Base-by-base conservation (phyloP, 1,140 invertebrate species). In the Limonius californicus region DNA sequence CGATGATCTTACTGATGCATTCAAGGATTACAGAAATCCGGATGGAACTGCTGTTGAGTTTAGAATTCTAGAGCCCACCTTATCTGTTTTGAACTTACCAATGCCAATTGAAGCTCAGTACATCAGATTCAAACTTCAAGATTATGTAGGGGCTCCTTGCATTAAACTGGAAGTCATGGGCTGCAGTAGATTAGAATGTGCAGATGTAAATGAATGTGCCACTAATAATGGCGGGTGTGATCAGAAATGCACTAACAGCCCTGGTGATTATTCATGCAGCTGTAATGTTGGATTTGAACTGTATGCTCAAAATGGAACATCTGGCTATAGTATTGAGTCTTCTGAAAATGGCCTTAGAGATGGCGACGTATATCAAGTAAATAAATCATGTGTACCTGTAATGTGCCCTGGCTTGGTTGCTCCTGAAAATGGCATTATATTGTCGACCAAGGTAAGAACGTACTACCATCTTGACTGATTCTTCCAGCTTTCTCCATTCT, bases 271-370 rank as follows among this genome's bases (percentile, higher is more conserved):
- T 70, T 85, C 86, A 4, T 99, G 97, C 73, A 83, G 85, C 50
- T 98, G 96, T 72, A 94, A 95, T 71, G 86, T 92, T 45, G 97
- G 97, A 2, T 98, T 87, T 75, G 92, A 97, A 69, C 79, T 99
- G 8, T 99, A 93, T 76, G 85, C 85, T 14, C 76, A 84, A 27
- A 95, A 98, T 74, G 95, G 95, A 16, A 98, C 95, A 1, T 91
- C 92, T 65, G 94, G 92, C n/a, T 97, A 89, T 67, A 71, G 78
- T 19, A 85, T 98, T 65, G 89, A 91, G 70, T 79, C 80, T 63
- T 87, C 85, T 9, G 97, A 99, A 82, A 88, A 85, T 61, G 97
- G 97, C 6, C 79, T 88, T 65, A 80, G 90, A 66, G 90, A 95
- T 72, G 91, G 92, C 2, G 95, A 98, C 77, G 82, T 87, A 1